Evolutionary conservation across 2,888 invertebrate genomes (phyloP), one percentile per base, ranked within the genome.

Genomic region (Steromphala cineraria): DNA sequence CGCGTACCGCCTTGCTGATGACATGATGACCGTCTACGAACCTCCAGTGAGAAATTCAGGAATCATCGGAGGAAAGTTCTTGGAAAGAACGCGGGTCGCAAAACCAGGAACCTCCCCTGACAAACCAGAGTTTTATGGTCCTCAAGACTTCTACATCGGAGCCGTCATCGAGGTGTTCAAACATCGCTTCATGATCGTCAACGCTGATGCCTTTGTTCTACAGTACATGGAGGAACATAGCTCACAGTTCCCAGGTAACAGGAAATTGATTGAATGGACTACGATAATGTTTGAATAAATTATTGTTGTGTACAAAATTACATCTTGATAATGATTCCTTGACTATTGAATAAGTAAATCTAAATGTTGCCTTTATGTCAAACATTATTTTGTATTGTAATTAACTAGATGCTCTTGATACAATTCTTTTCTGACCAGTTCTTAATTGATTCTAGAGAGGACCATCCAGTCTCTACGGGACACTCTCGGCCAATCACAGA

Each of bases 131-230:
- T 97, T 96, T 92, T 97, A 96, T 89, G 96, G 96, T 0, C 96
- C 97, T 0, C 95, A 95, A 52, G 96, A 96, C 94, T 96, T 98
- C 91, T 96, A 95, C 91, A 96, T 97, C 83, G 97, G 97, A 8
- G 96, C 96, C 0, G 94, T 95, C 81, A 94, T 97, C 62, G 95
- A 95, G 0, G 95, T 97, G 2, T 96, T 96, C 92, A 95, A 95
- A 85, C 96, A 96, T 92, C 95, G 96, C 56, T 97, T 98, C 93
- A 94, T 95, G 86, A 96, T 98, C 85, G 95, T 95, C 52, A 96
- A 96, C 1, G 97, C 97, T 0, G 98, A 98, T 92, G 96, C 97
- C 90, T 98, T 95, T 91, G 97, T 97, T 0, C 93, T 98, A 76
- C 95, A 96, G 67, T 98, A 93, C 86, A 93, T 94, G 91, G 92